Evolutionary conservation across 2,888 invertebrate genomes (phyloP).

Genomic region (Apodemia zela): DNA sequence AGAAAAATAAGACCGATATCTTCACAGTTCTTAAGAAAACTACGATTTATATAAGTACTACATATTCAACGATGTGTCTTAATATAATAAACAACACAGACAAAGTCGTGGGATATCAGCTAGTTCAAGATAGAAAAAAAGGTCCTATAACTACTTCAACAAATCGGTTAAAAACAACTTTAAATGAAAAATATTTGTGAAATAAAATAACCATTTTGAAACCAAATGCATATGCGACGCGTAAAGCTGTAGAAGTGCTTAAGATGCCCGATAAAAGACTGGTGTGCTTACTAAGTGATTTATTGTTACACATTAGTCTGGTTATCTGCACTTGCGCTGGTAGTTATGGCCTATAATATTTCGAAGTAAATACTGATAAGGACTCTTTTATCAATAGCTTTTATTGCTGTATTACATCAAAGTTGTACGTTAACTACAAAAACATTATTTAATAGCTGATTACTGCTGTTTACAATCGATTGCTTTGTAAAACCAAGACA

Average conservation of each 20-base stretch:
- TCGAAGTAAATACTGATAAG: constrained; percentile 32
- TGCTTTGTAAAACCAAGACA: background rate
- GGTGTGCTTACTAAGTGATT: constrained; percentile 33
- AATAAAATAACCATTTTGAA: background rate
- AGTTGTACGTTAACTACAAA: constrained; percentile 1
- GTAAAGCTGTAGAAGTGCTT: constrained; percentile 29
- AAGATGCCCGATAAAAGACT: constrained; percentile 28
- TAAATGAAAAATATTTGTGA: background rate
- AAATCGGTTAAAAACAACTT: no score
- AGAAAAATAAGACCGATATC: no score
- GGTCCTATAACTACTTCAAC: no score
- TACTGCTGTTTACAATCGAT: background rate
- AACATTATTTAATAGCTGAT: background rate
- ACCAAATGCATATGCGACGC: constrained; percentile 22
- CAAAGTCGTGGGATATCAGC: no score
- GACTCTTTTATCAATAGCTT: constrained; percentile 24
- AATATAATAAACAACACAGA: no score
- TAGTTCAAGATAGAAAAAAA: no score
- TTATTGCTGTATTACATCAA: constrained; percentile 12
- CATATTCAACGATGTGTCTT: no score
- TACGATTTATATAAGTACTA: no score
- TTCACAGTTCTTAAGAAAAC: no score
- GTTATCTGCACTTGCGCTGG: constrained; percentile 28
- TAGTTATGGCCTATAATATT: constrained; percentile 32
- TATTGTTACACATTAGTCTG: constrained; percentile 32